Evolutionary conservation across 2,113 vertebrate genomes (phyloP).

Genomic region (Nematolebias whitei): DNA sequence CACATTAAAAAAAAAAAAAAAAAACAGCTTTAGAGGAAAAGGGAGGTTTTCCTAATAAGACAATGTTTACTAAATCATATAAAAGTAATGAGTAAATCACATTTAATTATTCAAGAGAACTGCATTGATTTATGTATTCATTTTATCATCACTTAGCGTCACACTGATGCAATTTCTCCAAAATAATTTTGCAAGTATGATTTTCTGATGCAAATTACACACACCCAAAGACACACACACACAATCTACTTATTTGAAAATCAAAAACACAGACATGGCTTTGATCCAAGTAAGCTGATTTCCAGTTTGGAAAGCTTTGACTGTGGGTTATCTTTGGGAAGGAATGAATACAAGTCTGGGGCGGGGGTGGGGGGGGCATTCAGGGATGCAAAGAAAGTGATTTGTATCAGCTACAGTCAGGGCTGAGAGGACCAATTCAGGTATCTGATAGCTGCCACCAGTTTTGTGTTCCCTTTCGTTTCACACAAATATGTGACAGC

Average conservation of each 20-base stretch:
- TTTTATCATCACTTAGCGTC: too few relatives aligned
- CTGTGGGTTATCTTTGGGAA: slow-evolving; percentile 26
- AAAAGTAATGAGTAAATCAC: too few relatives aligned
- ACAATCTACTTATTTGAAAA: slow-evolving; percentile 15
- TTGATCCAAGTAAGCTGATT: slow-evolving; percentile 17
- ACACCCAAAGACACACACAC: too few relatives aligned
- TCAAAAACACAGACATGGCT: background rate
- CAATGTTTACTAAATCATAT: too few relatives aligned
- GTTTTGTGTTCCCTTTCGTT: slow-evolving; percentile 39
- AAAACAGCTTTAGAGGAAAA: too few relatives aligned
- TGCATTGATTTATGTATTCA: too few relatives aligned
- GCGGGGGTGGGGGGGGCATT: slow-evolving; percentile 13
- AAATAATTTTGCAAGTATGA: background rate
- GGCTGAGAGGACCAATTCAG: slow-evolving; percentile 50
- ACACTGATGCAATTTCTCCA: too few relatives aligned
- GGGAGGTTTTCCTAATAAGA: too few relatives aligned
- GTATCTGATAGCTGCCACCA: slow-evolving; percentile 56
- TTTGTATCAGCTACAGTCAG: slow-evolving; percentile 46
- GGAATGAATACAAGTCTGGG: slow-evolving; percentile 11
- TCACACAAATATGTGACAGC: slow-evolving; percentile 48
- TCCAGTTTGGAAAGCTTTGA: slow-evolving; percentile 6
- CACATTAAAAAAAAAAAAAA: too few relatives aligned
- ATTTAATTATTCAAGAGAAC: too few relatives aligned
- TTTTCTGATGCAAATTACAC: background rate
- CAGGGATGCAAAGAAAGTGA: slow-evolving; percentile 25